Base-by-base conservation (phyloP, 1,140 invertebrate genomes). In the Oncopodura yosiiana region DNA sequence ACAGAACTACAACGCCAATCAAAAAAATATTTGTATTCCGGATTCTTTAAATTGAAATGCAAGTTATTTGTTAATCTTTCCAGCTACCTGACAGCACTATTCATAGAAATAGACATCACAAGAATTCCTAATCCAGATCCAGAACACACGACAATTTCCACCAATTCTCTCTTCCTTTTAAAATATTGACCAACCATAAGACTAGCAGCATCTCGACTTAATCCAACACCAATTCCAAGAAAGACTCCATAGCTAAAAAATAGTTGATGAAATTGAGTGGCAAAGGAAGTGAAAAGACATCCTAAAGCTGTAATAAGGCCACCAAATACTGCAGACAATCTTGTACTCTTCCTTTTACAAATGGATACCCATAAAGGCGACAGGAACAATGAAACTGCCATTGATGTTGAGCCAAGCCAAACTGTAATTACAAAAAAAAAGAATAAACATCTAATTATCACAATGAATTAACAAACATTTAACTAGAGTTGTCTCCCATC, bases 131-230 rank as follows among this genome's bases (percentile, higher is more conserved):
- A 69, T 2, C 88, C 88, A 62, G 83, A 88, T 56, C 86, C 86
- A 34, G 83, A 83, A 12, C 89, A 81, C 45, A 90, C 83, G 66
- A 89, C 83, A 66, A 91, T 85, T 71, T 93, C 88, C 16, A 91
- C 87, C 41, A 87, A 76, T 70, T 91, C 87, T 48, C 88, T 72
- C 63, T 80, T 76, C 55, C 84, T 68, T 66, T 89, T 88, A 75
- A 92, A 92, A 71, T 91, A 93, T 66, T 91, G 86, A 2, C 87
- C 87, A 46, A 92, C 83, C 85, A 92, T 91, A 58, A 93, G 69
- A 14, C 84, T 88, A 5, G 87, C 86, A 64, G 87, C 87, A 71
- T 90, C 81, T 66, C 83, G 71, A 12, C 85, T 83, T 70, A 89
- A 75, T 38, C 87, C 85, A 14, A 87, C 85, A 43, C 89, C 89